A percentile compares a stretch with the other conserved stretches of the same genome.
Evolutionary conservation across 2,113 vertebrate genomes (phyloP).

Genomic region (Hyperoodon ampullatus): DNA sequence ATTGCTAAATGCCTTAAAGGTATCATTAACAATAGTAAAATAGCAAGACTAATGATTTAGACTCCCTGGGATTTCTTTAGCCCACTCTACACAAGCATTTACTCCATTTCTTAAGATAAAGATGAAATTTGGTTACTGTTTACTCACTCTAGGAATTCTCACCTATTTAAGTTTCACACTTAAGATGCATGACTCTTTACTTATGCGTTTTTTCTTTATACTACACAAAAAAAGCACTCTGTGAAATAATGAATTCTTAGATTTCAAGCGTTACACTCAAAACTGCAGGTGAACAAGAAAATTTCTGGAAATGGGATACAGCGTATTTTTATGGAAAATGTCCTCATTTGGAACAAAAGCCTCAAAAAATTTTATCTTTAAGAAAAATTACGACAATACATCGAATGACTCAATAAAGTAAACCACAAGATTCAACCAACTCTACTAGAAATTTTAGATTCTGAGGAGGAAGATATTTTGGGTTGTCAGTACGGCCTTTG

Average conservation of each 20-base stretch:
- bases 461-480: neutral
- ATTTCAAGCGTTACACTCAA: conserved; percentile 19
- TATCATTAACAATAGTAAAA: neutral
- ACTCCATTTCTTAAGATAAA: conserved; percentile 24
- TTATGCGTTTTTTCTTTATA: neutral
- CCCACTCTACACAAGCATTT: neutral
- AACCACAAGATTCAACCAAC: conserved; percentile 26
- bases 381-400: neutral
- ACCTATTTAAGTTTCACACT: conserved; percentile 2
- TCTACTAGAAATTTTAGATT: conserved; percentile 40
- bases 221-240: neutral
- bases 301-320: conserved; percentile 1
- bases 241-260: neutral
- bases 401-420: conserved; percentile 9
- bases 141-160: neutral
- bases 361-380: conserved; percentile 18
- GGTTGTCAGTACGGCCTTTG: neutral
- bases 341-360: conserved; percentile 7
- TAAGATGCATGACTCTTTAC: neutral
- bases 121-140: neutral
- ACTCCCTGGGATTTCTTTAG: neutral
- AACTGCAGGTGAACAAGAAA: neutral
- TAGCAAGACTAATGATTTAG: neutral
- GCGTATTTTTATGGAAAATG: neutral
- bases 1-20: neutral